Conservation (phyloP, 2,797 vertebrate species). For the Spondyliosoma cantharus region DNA sequence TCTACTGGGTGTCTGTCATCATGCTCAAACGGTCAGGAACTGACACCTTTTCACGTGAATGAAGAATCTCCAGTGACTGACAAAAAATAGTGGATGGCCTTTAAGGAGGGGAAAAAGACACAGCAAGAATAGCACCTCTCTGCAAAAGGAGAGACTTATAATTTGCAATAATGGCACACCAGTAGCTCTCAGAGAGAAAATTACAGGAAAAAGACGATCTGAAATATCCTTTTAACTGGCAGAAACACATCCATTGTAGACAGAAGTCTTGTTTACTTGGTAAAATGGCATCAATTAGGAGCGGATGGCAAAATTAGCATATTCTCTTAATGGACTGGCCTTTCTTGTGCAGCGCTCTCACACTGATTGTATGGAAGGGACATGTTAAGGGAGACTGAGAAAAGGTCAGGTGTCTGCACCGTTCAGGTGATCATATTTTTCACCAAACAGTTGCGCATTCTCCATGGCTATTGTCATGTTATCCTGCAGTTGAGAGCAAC, state of each 20-base stretch:
- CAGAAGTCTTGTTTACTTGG: constrained; percentile 90
- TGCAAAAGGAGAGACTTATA: constrained; percentile 86
- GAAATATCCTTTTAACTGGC: constrained; percentile 86
- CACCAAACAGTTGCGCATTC: constrained; percentile 88
- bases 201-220: constrained; percentile 87
- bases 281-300: constrained; percentile 92
- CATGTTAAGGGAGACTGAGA: constrained; percentile 87
- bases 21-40: constrained; percentile 82
- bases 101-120: constrained; percentile 80
- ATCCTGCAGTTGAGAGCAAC: constrained; percentile 73
- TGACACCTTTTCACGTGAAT: constrained; percentile 88
- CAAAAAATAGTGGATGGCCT: constrained; percentile 82
- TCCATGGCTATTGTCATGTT: constrained; percentile 85
- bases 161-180: constrained; percentile 95
- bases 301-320: constrained; percentile 89
- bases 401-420: constrained; percentile 90
- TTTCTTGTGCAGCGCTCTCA: constrained; percentile 83
- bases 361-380: constrained; percentile 87
- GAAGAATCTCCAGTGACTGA: constrained; percentile 85
- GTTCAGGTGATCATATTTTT: constrained; percentile 88
- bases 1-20: constrained; percentile 85
- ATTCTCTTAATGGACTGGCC: constrained; percentile 91
- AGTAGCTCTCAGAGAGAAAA: constrained; percentile 87
- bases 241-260: constrained; percentile 86
- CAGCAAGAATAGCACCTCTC: constrained; percentile 86